phyloP scores from a whole-genome alignment of 2,113 vertebrate species.

The Scomber japonicus region DNA sequence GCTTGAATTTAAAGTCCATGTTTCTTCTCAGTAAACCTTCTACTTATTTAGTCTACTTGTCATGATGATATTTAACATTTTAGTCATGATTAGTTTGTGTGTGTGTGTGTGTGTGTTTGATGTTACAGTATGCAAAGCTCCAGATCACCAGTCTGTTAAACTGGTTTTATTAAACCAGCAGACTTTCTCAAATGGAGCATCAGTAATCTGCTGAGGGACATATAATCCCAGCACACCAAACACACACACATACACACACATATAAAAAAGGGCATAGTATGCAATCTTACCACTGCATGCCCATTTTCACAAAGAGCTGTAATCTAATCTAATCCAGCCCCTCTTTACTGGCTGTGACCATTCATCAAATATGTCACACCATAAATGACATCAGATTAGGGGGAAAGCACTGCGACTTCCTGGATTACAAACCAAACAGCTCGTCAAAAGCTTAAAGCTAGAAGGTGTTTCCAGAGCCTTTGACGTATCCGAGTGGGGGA shows the following conservation, averaged over 20 bases:
- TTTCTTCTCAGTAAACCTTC: background rate
- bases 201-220: conserved; percentile 50
- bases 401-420: conserved; percentile 22
- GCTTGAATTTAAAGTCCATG: background rate
- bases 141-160: background rate
- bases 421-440: conserved; percentile 44
- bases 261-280: conserved; percentile 5
- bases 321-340: conserved; percentile 67
- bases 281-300: conserved; percentile 13
- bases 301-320: conserved; percentile 56
- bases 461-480: conserved; percentile 12
- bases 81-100: no score
- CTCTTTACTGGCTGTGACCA: conserved; percentile 34
- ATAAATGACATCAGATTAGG: conserved; percentile 57
- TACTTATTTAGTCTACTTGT: background rate
- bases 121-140: background rate
- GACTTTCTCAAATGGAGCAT: conserved; percentile 47
- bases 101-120: background rate
- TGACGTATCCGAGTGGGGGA: no score
- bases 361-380: conserved; percentile 62
- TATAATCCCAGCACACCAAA: conserved; percentile 44
- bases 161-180: conserved; percentile 16
- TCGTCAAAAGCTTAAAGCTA: conserved; percentile 6
- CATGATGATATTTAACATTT: no score
- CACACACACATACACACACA: conserved; percentile 5